Evolutionary conservation across 2,113 vertebrate species (phyloP), one percentile per base, ranked within the genome.

Genomic region (Cardinalis cardinalis): DNA sequence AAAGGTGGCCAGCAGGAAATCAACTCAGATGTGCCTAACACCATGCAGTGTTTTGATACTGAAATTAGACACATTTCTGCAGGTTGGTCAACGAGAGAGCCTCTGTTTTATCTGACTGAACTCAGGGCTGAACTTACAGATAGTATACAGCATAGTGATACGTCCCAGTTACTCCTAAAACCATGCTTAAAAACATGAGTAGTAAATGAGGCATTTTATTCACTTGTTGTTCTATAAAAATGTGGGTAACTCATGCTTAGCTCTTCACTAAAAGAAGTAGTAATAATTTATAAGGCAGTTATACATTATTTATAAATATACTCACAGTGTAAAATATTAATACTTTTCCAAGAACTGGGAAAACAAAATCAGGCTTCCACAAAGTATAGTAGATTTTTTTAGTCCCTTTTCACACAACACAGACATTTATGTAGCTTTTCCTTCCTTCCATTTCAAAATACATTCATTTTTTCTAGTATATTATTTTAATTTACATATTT

Each of bases 201-300:
- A 81, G 21, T 68, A 87, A 91, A 87, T 71, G 3, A 77, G 44
- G 15, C 56, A 44, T 74, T 90, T 88, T 92, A 77, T 87, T 95
- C 48, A 86, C 52, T 77, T 88, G 32, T 46, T 83, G 38, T 20
- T 75, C 73, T 81, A 19, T 66, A 34, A 75, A 68, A 82, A 72
- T 41, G 16, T 34, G 15, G 9, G 21, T 78, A 72, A 41, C 36
- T 90, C 36, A 32, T 72, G 58, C 61, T 81, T 78, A 78, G 29
- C 36, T 94, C 73, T 90, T 89, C 58, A 69, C 73, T 78, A 84
- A 88, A 90, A 81, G 40, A 84, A 63, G 48, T 87, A 38, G 25
- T 84, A 93, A 94, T 93, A 87, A 93, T 95, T 96, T 88, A 93
- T 90, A 55, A 74, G 70, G 32, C 12, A 28, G 48, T 64, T 75